phyloP scores from a whole-genome alignment of 2,113 vertebrate genomes.

The Stegostoma tigrinum region DNA sequence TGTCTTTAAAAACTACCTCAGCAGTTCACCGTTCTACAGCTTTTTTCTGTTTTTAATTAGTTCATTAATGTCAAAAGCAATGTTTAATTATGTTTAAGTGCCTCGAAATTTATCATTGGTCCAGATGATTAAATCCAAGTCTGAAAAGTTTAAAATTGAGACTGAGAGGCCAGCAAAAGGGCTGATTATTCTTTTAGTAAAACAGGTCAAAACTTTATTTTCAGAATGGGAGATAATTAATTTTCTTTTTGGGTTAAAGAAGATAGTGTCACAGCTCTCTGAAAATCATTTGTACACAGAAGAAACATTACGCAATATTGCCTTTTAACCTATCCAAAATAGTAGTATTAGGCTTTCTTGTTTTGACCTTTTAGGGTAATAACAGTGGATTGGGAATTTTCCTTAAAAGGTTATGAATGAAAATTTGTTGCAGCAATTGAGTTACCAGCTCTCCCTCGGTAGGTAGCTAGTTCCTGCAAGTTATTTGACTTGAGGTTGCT shows the following conservation, averaged over 20 bases:
- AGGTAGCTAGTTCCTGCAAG: conserved; percentile 3
- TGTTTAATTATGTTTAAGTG: neutral
- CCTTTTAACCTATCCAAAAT: conserved; percentile 31
- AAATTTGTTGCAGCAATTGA: conserved; percentile 20
- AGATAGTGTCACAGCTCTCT: neutral
- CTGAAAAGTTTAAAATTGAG: neutral
- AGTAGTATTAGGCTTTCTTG: neutral
- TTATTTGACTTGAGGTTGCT: conserved; percentile 21
- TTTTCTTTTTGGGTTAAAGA: neutral
- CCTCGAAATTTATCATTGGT: conserved; percentile 17
- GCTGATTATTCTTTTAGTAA: neutral
- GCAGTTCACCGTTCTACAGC: neutral
- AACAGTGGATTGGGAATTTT: conserved; percentile 33
- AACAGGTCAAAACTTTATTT: neutral
- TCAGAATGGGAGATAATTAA: neutral
- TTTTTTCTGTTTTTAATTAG: neutral
- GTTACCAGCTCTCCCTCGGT: conserved; percentile 33
- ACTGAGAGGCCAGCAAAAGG: neutral
- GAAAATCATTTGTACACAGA: neutral
- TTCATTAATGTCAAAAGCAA: neutral
- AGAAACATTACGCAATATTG: conserved; percentile 31
- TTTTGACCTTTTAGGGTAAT: conserved; percentile 36
- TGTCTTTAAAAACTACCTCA: neutral
- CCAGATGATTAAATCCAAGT: neutral
- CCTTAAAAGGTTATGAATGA: conserved; percentile 35